Evolutionary conservation across 2,797 vertebrate genomes (phyloP).

Genomic region (Sebastes flavidus): DNA sequence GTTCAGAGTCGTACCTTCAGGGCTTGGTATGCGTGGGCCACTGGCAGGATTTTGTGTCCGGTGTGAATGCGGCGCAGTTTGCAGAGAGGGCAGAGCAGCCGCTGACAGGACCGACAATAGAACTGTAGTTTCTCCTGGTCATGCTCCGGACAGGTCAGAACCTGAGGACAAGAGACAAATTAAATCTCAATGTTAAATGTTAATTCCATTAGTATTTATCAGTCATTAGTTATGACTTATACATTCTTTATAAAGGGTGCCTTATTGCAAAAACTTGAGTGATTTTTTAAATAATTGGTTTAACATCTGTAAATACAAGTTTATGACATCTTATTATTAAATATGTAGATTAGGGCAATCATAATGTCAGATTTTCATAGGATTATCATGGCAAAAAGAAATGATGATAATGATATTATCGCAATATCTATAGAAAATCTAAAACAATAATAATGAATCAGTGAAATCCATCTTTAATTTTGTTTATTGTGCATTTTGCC

Average conservation of each 20-base stretch:
- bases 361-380: too few relatives aligned
- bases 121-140: constrained; percentile 94
- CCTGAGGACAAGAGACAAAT: constrained; percentile 73
- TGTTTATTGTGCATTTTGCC: too few relatives aligned
- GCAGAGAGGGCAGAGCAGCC: constrained; percentile 93
- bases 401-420: too few relatives aligned
- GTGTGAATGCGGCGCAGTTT: constrained; percentile 91
- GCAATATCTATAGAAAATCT: too few relatives aligned
- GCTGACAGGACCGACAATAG: constrained; percentile 94
- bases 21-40: constrained; percentile 92
- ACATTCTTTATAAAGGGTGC: neutral
- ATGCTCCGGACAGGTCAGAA: constrained; percentile 94
- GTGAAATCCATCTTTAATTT: too few relatives aligned
- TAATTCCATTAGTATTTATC: too few relatives aligned
- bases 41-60: constrained; percentile 92
- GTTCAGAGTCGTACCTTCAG: constrained; percentile 84
- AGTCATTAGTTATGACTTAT: neutral
- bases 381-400: too few relatives aligned
- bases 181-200: neutral
- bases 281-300: neutral
- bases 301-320: neutral
- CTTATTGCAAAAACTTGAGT: neutral
- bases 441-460: too few relatives aligned
- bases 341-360: neutral
- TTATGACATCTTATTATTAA: neutral